These are phyloP conservation scores for Drosophila sordidapex DNA, from an alignment of 2,888 invertebrate species.

Conservation along the genomic window DNA sequence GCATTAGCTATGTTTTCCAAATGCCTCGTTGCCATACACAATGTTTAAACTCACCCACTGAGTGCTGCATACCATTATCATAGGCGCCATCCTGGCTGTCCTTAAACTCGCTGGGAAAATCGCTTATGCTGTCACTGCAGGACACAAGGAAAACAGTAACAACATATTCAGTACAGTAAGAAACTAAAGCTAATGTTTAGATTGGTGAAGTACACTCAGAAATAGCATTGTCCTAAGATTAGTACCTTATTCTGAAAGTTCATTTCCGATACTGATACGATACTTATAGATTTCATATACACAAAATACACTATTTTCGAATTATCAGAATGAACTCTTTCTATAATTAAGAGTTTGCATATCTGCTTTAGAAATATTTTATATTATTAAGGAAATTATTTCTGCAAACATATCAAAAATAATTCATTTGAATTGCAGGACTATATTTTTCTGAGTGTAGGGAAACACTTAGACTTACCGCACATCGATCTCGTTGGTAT, in stretches of 20 bases:
- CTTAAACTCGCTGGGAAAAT: constrained; percentile 89
- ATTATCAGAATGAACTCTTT: neutral
- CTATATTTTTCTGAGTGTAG: neutral
- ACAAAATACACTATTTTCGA: neutral
- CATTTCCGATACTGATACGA: neutral
- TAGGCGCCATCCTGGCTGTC: constrained; percentile 87
- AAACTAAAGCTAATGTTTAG: constrained; percentile 8
- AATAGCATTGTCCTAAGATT: neutral
- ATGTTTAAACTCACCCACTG: constrained; percentile 86
- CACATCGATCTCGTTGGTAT: constrained; percentile 93
- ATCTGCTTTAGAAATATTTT: neutral
- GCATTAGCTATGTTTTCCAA: neutral
- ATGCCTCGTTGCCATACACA: neutral
- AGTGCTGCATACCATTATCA: constrained; percentile 88
- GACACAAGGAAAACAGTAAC: neutral
- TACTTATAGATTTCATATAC: neutral
- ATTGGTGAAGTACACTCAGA: constrained; percentile 15
- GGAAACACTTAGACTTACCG: constrained; percentile 86
- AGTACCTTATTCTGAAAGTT: no score
- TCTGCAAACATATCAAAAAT: neutral
- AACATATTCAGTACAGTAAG: neutral
- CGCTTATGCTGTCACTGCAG: constrained; percentile 89
- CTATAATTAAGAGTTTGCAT: neutral
- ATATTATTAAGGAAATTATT: neutral
- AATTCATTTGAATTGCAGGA: neutral